A percentile compares a stretch with the other conserved stretches of the same genome.
Conservation (phyloP, 2,113 vertebrate species). For the Morone saxatilis region DNA sequence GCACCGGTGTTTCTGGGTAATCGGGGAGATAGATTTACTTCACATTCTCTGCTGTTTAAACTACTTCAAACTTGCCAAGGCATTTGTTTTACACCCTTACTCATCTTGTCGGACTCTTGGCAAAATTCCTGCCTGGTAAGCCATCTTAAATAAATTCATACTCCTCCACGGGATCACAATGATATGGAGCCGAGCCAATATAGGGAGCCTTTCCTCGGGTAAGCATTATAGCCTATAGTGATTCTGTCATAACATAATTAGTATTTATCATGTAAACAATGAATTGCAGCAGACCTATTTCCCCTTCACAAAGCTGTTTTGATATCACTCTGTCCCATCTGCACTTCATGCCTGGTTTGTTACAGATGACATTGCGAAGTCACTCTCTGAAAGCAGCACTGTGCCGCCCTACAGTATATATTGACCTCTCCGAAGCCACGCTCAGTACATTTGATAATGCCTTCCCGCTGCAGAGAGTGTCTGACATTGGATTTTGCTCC, state of each 20-base stretch:
- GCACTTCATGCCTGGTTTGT: background rate
- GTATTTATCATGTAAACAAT: slow-evolving; percentile 3
- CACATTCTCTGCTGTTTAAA: background rate
- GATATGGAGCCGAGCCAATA: slow-evolving; percentile 45
- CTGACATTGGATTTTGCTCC: slow-evolving; percentile 61
- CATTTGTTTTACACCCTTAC: slow-evolving; percentile 43
- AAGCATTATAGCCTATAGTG: background rate
- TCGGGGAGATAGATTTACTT: slow-evolving; percentile 32
- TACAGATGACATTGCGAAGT: slow-evolving; percentile 44
- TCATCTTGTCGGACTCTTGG: slow-evolving; percentile 54
- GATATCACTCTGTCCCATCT: slow-evolving; percentile 13
- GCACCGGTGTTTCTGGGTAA: background rate
- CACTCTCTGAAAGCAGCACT: slow-evolving; percentile 25
- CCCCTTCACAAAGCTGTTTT: background rate
- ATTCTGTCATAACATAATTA: background rate
- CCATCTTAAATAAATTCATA: slow-evolving; percentile 28
- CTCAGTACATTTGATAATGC: slow-evolving; percentile 34
- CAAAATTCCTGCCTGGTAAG: slow-evolving; percentile 26
- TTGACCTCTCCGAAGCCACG: slow-evolving; percentile 51
- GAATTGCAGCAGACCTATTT: background rate
- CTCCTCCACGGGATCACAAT: slow-evolving; percentile 12
- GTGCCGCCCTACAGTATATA: slow-evolving; percentile 44
- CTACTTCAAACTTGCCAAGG: slow-evolving; percentile 1
- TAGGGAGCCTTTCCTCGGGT: slow-evolving; percentile 3
- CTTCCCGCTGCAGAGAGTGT: slow-evolving; percentile 21